Evolutionary conservation across 1,140 invertebrate species (phyloP), one percentile per base, ranked within the genome.

Genomic region (Drosophila setifemur): DNA sequence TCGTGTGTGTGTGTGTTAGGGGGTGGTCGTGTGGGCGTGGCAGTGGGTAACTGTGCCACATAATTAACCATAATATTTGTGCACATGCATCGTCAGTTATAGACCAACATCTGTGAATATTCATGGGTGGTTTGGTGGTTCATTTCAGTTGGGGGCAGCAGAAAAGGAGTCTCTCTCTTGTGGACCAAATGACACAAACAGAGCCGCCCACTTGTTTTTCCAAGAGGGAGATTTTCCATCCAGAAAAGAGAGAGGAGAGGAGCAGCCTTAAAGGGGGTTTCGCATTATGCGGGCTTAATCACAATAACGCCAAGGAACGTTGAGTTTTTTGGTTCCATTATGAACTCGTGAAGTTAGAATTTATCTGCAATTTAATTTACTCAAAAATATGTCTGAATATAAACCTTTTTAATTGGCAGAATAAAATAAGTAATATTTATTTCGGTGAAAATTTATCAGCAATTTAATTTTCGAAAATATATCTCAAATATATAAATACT

Each of bases 11-110:
- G 12, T 23, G 23, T 25, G 31, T 12, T 7, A 19, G 21, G 19
- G 25, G 40, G 31, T 58, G 21, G 40, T n/a, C 4, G 12, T 14
- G 12, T 23, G 23, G 33, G 31, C 16, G 9, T 25, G 21, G 19
- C 29, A 45, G 31, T 58, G 21, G 40, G 37, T 35, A 66, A 66
- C 54, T 60, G 67, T 71, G 67, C 67, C 69, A 72, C 57, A 63
- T 72, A 72, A 48, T 71, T 71, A 71, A 71, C 55, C 43, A 75
- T 75, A 67, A 61, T 55, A 68, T 55, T 61, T 53, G 70, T 60
- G 39, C 67, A 72, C 71, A 72, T 73, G 61, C 61, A 70, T 68
- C 47, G 71, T 16, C 33, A 43, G 60, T 21, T 64, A 49, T 29
- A 29, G 40, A 31, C 37, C 31, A 61, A 61, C 57, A 61, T 43